Percentiles rank a stretch among this genome's conserved stretches.
Evolutionary conservation across 64 coral and sea anemone species (phyloP).

Genomic region (Trachythela sp.): DNA sequence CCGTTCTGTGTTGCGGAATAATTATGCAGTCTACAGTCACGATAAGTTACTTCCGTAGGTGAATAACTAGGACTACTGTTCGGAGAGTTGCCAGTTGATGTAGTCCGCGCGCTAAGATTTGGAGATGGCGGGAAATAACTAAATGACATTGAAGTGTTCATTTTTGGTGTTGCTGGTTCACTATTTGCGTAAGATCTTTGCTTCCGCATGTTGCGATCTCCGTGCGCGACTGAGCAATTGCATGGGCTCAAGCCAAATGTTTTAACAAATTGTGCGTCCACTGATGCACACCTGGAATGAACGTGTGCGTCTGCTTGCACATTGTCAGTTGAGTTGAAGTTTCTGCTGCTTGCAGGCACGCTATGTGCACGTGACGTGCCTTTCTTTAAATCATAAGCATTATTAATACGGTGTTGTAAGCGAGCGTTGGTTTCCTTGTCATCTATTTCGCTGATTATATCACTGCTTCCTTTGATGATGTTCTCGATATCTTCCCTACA

Average conservation of each 20-base stretch:
- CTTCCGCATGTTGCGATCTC: not conserved
- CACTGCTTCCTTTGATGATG: slow-evolving; percentile 10
- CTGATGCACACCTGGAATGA: not conserved
- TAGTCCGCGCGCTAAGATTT: not conserved
- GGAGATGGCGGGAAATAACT: not conserved
- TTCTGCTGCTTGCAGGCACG: not conserved
- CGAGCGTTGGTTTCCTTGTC: not conserved
- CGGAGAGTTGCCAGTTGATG: not conserved
- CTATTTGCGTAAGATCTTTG: not conserved
- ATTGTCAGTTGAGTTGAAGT: not conserved
- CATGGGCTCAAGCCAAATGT: not conserved
- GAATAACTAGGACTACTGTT: not conserved
- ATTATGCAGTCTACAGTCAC: too few relatives aligned
- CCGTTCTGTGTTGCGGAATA: not conserved
- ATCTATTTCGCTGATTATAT: slow-evolving; percentile 7
- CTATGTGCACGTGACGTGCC: not conserved
- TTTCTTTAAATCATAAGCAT: not conserved
- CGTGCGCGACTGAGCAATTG: not conserved
- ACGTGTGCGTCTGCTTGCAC: not conserved
- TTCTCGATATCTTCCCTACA: not conserved
- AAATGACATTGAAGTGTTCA: not conserved
- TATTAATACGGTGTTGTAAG: not conserved
- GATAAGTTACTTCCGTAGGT: not conserved
- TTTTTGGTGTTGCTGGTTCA: not conserved
- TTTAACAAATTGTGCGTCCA: not conserved